phyloP scores from a whole-genome alignment of 2,797 vertebrate species.

The Urophycis tenuis region DNA sequence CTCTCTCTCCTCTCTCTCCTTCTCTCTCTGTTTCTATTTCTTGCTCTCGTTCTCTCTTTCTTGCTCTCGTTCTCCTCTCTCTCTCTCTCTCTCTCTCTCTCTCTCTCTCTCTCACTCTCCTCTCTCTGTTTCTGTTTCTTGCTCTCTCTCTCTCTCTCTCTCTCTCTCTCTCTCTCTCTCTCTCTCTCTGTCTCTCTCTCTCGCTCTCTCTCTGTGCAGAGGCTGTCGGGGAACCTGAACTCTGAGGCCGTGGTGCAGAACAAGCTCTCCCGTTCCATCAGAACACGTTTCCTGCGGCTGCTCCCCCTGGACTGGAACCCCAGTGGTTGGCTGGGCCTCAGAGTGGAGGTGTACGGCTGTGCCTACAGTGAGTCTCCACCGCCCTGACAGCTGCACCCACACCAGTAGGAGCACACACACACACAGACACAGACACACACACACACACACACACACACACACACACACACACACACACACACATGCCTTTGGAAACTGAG shows the following conservation, averaged over 20 bases:
- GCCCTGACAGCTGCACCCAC: slow-evolving; percentile 8
- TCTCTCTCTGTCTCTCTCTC: slow-evolving; percentile 24
- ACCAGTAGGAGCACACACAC: background rate
- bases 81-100: background rate
- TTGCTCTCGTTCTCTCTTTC: background rate
- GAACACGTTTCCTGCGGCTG: slow-evolving; percentile 86
- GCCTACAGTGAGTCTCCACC: slow-evolving; percentile 83
- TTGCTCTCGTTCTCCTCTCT: background rate
- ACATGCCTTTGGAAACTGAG: background rate
- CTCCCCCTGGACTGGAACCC: slow-evolving; percentile 86
- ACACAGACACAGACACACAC: background rate
- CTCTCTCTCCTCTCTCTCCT: background rate
- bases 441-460: background rate
- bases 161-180: background rate
- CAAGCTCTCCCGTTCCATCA: slow-evolving; percentile 80
- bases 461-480: background rate
- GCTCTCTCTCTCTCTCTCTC: background rate
- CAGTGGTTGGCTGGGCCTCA: slow-evolving; percentile 79
- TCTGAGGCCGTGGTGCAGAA: slow-evolving; percentile 84
- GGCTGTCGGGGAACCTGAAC: slow-evolving; percentile 83
- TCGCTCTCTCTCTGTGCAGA: slow-evolving; percentile 58
- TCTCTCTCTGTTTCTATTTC: background rate
- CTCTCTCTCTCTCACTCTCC: background rate
- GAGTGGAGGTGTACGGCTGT: slow-evolving; percentile 90
- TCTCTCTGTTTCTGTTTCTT: background rate